Evolutionary conservation across 2,888 invertebrate species (phyloP), one percentile per base, ranked within the genome.

Genomic region (Agapostemon virescens): DNA sequence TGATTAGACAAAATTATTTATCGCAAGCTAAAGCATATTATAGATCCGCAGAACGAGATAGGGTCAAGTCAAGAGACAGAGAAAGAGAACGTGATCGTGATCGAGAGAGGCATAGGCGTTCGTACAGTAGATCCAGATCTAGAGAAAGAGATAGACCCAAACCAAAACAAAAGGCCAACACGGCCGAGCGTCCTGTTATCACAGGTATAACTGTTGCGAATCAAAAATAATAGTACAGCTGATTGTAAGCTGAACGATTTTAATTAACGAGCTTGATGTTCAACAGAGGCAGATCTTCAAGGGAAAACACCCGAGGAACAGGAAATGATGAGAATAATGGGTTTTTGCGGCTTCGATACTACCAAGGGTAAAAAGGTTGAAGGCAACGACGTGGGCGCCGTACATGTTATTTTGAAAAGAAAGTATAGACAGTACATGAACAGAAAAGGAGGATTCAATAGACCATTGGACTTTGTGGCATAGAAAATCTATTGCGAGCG

Each of bases 341-440:
- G 99, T 26, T 99, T 99, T 93, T 97, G 97, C 93, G 96, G 96
- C 83, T 99, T 99, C 93, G 97, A 98, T 91, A 96, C 98, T 0
- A 99, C 99, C 0, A 99, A 99, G 94, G 97, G 98, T 88, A 98
- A 98, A 93, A 97, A 97, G 93, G 98, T 99, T 0, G 96, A 97
- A 0, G 98, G 98, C 42, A 99, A 99, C 92, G 97, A 98, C 89
- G 96, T 96, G 74, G 98, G 98, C n/a, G 97, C 96, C 40, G 98
- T 98, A 84, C 98, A 99, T 92, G 98, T 99, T 77, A 98, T 98
- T 83, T 95, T 98, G 81, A 98, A 99, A 93, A 94, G 99, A 89
- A 98, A 98, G 93, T 99, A 98, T 93, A 96, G 99, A 89, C 99
- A 99, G 93, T 99, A 99, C 92, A 99, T 99, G 99, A 99, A 99